Conservation (phyloP, 2,888 invertebrate genomes). For the Cosmia trapezina region DNA sequence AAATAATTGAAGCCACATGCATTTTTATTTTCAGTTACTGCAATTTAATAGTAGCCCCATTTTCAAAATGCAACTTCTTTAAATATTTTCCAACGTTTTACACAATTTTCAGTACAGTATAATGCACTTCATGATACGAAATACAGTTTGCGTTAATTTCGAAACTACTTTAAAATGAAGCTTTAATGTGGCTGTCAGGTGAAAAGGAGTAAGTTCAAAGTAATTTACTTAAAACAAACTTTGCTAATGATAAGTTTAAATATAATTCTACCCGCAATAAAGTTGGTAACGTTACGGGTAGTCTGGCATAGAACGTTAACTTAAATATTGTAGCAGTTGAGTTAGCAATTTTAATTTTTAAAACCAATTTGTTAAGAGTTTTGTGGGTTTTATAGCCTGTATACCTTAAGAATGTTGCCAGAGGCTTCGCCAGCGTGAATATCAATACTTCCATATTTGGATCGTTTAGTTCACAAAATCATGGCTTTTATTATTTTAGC, state of each 20-base stretch:
- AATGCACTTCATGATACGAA: constrained; percentile 24
- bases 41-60: not conserved
- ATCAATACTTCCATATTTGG: too few relatives aligned
- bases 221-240: constrained; percentile 53
- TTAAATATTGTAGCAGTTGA: constrained; percentile 20
- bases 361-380: constrained; percentile 14
- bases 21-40: not conserved
- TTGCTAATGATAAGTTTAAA: constrained; percentile 45
- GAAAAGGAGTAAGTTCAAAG: constrained; percentile 31
- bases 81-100: constrained; percentile 9
- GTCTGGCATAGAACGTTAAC: not conserved
- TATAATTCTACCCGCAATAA: constrained; percentile 39
- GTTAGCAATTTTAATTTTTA: constrained; percentile 14
- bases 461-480: too few relatives aligned
- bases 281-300: constrained; percentile 31
- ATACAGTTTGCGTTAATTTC: constrained; percentile 25
- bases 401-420: not conserved
- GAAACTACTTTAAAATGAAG: constrained; percentile 32
- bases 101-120: constrained; percentile 9
- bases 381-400: not conserved
- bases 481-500: too few relatives aligned
- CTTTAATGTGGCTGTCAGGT: constrained; percentile 37
- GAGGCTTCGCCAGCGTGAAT: too few relatives aligned
- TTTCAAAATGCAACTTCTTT: constrained; percentile 9
- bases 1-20: not conserved